These are phyloP conservation scores for Willowsia nigromaculata DNA, from an alignment of 2,888 invertebrate genomes.

Conservation along the genomic window DNA sequence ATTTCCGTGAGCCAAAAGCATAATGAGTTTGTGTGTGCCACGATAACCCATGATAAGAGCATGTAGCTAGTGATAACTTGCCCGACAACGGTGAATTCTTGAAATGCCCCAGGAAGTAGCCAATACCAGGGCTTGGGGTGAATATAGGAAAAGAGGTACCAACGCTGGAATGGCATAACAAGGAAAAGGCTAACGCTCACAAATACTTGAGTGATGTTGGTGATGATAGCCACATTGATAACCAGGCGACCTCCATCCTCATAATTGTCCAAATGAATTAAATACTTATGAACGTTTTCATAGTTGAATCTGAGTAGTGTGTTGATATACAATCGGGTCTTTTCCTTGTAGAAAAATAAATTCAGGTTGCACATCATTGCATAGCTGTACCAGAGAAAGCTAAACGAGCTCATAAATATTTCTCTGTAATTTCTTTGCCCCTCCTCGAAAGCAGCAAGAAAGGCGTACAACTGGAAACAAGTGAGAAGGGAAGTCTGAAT, in stretches of 20 bases:
- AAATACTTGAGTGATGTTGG: slow-evolving; percentile 19
- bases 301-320: slow-evolving; percentile 42
- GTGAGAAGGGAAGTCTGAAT: slow-evolving; percentile 52
- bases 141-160: slow-evolving; percentile 62
- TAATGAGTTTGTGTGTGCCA: slow-evolving; percentile 51
- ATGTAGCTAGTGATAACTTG: slow-evolving; percentile 40
- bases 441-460: neutral
- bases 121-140: neutral
- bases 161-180: slow-evolving; percentile 45
- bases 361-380: slow-evolving; percentile 9
- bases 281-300: slow-evolving; percentile 22
- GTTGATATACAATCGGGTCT: slow-evolving; percentile 43
- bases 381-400: slow-evolving; percentile 30
- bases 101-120: too few species aligned
- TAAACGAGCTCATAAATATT: slow-evolving; percentile 33
- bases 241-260: slow-evolving; percentile 39
- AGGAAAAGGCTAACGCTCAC: slow-evolving; percentile 17
- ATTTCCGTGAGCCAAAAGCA: slow-evolving; percentile 61
- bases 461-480: slow-evolving; percentile 59
- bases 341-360: slow-evolving; percentile 1
- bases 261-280: neutral
- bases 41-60: slow-evolving; percentile 37
- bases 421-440: slow-evolving; percentile 18
- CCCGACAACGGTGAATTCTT: slow-evolving; percentile 60
- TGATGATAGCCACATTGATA: slow-evolving; percentile 3